Evolutionary conservation across 2,888 invertebrate genomes (phyloP).

Genomic region (Galeopsomyia nigrocyanea): DNA sequence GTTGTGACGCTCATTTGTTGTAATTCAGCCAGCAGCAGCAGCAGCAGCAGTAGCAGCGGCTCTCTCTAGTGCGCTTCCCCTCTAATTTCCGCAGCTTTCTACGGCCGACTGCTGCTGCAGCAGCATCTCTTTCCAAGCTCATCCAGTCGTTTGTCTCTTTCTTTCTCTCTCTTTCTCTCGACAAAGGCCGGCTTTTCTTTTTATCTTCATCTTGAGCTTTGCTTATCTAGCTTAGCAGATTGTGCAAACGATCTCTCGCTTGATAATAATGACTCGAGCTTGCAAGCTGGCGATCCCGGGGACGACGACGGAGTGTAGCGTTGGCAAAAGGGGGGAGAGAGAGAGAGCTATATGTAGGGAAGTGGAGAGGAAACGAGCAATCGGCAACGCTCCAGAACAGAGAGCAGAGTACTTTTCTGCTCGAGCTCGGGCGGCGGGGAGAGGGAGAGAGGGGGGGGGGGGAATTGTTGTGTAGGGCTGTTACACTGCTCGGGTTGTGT

Average conservation of each 20-base stretch:
- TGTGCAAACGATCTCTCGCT: conserved; percentile 10
- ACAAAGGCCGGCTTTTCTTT: conserved; percentile 1
- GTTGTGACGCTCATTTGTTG: background rate
- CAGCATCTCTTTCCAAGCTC: no score
- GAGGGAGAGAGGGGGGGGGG: conserved; percentile 4
- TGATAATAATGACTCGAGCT: no score
- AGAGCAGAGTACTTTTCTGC: background rate
- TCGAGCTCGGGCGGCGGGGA: background rate
- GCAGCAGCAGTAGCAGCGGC: background rate
- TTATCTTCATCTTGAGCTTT: background rate
- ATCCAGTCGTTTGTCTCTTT: background rate
- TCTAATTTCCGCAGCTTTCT: no score
- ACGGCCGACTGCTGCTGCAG: no score
- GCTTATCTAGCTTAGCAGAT: background rate
- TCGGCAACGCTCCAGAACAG: background rate
- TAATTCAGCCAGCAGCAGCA: background rate
- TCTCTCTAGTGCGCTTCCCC: background rate
- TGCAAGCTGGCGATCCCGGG: no score
- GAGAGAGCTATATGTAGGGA: background rate
- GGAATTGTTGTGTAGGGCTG: conserved; percentile 26
- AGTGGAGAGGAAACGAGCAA: background rate
- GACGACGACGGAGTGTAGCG: background rate
- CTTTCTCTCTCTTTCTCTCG: no score
- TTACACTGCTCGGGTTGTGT: conserved; percentile 1
- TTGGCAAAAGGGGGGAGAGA: no score